Percentiles rank a stretch among this genome's conserved stretches.
phyloP scores from a whole-genome alignment of 1,140 invertebrate species.

The Panulirus ornatus region DNA sequence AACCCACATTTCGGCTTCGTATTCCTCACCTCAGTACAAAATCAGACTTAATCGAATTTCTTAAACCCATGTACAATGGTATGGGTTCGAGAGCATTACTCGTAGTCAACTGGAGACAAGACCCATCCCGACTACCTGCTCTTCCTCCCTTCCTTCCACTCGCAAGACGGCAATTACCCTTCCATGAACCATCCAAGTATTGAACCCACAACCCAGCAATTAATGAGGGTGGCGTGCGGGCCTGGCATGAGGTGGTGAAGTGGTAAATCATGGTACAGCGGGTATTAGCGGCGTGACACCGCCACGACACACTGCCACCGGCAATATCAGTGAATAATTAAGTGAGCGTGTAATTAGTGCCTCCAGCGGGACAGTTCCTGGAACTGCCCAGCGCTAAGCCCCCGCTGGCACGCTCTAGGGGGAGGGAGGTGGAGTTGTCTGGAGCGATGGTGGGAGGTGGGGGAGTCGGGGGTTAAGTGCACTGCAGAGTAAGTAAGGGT shows the following conservation, averaged over 20 bases:
- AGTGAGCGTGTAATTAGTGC: neutral
- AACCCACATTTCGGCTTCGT: too few relatives aligned
- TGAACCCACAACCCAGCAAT: neutral
- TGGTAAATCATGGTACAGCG: neutral
- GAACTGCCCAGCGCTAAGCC: neutral
- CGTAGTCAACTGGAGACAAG: neutral
- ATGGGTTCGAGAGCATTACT: too few relatives aligned
- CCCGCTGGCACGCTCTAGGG: neutral
- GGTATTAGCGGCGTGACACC: constrained; percentile 9
- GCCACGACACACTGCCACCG: neutral
- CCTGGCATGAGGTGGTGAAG: neutral
- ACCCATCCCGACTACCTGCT: neutral
- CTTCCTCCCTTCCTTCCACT: neutral
- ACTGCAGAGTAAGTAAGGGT: too few relatives aligned
- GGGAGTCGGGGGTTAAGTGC: too few relatives aligned
- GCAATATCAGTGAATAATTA: constrained; percentile 3
- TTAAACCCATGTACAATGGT: too few relatives aligned
- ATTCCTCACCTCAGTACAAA: too few relatives aligned
- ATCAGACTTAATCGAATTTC: too few relatives aligned
- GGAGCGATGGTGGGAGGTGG: too few relatives aligned
- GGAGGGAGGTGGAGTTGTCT: too few relatives aligned
- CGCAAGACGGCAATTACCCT: neutral
- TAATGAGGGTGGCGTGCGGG: neutral
- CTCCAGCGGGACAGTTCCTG: neutral
- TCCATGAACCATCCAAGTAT: neutral